A percentile compares a stretch with the other conserved stretches of the same genome.
phyloP scores from a whole-genome alignment of 2,888 invertebrate species.

The Cyaniris semiargus region DNA sequence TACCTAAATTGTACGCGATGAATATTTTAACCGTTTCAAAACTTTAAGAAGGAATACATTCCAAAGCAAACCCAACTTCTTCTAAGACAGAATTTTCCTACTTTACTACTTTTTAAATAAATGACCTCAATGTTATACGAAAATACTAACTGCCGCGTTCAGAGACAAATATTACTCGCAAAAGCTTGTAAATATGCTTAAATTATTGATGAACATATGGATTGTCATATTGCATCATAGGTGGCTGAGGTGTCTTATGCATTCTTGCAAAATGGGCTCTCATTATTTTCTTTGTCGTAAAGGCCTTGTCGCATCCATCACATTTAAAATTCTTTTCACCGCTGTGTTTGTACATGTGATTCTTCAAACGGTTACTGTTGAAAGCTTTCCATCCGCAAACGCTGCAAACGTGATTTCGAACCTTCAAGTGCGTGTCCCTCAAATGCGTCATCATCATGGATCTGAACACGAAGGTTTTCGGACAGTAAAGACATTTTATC shows the following conservation, averaged over 20 bases:
- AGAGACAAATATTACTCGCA: not conserved
- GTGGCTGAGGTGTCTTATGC: constrained; percentile 55
- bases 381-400: constrained; percentile 72
- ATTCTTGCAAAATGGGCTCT: constrained; percentile 66
- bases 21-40: too few species aligned
- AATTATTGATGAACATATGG: constrained; percentile 51
- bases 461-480: constrained; percentile 69
- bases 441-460: constrained; percentile 75
- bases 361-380: constrained; percentile 73
- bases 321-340: constrained; percentile 75
- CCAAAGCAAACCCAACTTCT: too few species aligned
- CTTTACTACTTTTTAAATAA: too few species aligned
- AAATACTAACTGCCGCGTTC: too few species aligned
- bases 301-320: constrained; percentile 67
- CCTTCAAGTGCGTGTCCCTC: constrained; percentile 66
- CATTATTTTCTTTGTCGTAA: constrained; percentile 72
- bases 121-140: too few species aligned
- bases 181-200: not conserved
- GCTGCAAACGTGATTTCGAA: constrained; percentile 63
- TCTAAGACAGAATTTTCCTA: too few species aligned
- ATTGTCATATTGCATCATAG: constrained; percentile 52
- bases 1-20: too few species aligned
- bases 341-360: constrained; percentile 74
- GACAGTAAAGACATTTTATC: constrained; percentile 70
- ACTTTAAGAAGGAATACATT: too few species aligned